phyloP scores from a whole-genome alignment of 2,113 vertebrate genomes.

The Thunnus thynnus region DNA sequence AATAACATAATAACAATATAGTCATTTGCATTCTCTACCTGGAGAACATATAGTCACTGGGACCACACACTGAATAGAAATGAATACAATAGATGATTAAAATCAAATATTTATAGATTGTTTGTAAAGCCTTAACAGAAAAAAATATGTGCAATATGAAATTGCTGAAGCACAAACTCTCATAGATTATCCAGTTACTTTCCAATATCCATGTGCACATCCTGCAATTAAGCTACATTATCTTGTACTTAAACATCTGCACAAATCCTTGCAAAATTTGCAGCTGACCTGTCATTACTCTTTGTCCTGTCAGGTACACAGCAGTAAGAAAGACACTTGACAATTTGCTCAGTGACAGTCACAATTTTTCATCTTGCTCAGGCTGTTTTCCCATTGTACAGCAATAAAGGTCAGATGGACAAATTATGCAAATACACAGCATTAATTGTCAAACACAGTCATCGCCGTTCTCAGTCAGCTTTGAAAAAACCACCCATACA shows the following conservation, averaged over 20 bases:
- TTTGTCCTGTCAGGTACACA: background rate
- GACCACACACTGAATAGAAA: conserved; percentile 33
- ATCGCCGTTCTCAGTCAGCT: conserved; percentile 36
- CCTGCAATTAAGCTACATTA: background rate
- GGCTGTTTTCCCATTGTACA: background rate
- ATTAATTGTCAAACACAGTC: conserved; percentile 35
- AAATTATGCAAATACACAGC: conserved; percentile 52
- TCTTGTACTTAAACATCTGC: background rate
- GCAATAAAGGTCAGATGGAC: conserved; percentile 47
- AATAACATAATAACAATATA: conserved; percentile 35
- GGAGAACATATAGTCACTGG: background rate
- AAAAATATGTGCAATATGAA: background rate
- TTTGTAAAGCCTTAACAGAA: background rate
- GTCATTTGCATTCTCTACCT: conserved; percentile 49
- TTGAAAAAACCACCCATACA: conserved; percentile 44
- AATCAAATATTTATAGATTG: conserved; percentile 21
- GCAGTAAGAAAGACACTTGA: conserved; percentile 18
- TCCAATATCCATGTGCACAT: background rate
- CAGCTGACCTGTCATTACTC: background rate
- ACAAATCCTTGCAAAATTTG: background rate
- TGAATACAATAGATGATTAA: background rate
- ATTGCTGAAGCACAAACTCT: background rate
- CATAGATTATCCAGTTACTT: background rate
- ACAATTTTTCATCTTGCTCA: background rate
- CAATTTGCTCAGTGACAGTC: conserved; percentile 6